phyloP scores from a whole-genome alignment of 2,797 vertebrate genomes.

The Semotilus atromaculatus region DNA sequence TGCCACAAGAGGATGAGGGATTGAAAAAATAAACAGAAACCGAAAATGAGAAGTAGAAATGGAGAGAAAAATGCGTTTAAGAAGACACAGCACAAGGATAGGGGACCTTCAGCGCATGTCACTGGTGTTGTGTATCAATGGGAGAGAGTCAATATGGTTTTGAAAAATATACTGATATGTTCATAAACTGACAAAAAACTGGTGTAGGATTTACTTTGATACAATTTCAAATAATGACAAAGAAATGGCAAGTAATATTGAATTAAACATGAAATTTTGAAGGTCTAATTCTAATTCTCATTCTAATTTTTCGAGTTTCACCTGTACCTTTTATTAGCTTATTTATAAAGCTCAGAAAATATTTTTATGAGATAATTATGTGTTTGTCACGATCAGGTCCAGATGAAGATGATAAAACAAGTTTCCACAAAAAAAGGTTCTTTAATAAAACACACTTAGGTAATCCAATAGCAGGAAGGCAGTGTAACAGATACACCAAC shows the following conservation, averaged over 20 bases:
- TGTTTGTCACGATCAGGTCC: no score
- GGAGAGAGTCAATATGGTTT: background rate
- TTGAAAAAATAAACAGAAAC: constrained; percentile 23
- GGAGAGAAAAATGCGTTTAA: background rate
- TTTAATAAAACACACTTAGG: no score
- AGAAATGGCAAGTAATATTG: background rate
- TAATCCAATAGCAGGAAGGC: no score
- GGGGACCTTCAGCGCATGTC: background rate
- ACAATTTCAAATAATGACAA: background rate
- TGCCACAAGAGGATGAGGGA: background rate
- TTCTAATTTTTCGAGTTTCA: no score
- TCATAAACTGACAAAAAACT: background rate
- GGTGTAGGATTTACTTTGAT: background rate
- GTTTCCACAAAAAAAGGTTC: no score
- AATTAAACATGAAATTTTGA: background rate
- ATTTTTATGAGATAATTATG: background rate
- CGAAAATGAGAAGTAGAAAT: constrained; percentile 2
- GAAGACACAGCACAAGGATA: background rate
- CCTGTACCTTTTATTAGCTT: no score
- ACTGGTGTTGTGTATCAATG: background rate
- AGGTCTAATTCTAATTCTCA: no score
- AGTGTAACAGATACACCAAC: no score
- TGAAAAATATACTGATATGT: background rate
- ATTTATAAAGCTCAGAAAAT: no score
- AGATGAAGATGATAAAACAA: no score